Evolutionary conservation across 2,113 vertebrate genomes (phyloP).

Genomic region (Dicrurus megarhynchus): DNA sequence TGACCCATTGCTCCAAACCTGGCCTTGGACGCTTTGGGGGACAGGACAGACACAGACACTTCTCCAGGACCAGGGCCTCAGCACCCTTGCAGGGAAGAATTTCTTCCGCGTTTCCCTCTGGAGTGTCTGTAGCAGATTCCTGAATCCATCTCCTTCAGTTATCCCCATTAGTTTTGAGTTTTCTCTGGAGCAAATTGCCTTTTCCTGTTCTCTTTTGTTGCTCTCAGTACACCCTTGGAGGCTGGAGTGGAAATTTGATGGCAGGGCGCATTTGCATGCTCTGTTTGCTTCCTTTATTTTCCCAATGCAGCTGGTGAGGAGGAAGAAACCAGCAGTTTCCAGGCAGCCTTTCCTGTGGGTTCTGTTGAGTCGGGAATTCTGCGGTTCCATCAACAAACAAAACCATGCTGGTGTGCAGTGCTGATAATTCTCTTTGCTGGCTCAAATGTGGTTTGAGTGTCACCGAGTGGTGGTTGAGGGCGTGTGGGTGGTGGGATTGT

Average conservation of each 20-base stretch:
- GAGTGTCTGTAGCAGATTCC: background rate
- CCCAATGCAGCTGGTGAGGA: background rate
- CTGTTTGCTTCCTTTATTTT: background rate
- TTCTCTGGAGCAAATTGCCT: background rate
- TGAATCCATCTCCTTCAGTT: background rate
- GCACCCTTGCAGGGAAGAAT: background rate
- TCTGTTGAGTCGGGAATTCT: background rate
- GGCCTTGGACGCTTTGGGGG: background rate
- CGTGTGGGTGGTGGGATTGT: rapidly evolving
- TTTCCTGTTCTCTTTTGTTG: background rate
- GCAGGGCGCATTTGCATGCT: background rate
- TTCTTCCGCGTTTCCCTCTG: background rate
- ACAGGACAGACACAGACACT: background rate
- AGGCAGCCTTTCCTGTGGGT: background rate
- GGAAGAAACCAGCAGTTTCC: background rate
- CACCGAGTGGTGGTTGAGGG: rapidly evolving
- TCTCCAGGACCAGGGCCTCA: background rate
- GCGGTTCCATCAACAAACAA: rapidly evolving
- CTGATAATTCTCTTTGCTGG: background rate
- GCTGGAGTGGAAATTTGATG: background rate
- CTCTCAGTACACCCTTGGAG: background rate
- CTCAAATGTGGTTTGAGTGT: background rate
- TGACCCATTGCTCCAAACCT: background rate
- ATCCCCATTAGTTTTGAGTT: background rate
- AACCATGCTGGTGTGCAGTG: rapidly evolving